Conservation (phyloP, 2,113 vertebrate species). For the Balaeniceps rex region DNA sequence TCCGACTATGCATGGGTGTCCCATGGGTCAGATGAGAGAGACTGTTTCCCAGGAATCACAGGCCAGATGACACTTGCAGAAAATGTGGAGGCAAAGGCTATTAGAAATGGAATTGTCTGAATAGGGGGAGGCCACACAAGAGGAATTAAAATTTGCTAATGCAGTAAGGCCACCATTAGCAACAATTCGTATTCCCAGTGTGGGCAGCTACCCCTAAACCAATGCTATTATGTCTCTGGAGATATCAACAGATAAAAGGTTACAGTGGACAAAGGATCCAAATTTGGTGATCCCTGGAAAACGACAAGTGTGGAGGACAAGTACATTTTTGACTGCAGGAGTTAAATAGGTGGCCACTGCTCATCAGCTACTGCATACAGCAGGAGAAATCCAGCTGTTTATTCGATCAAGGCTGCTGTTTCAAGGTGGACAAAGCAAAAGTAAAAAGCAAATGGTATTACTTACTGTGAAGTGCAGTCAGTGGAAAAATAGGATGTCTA, state of each 20-base stretch:
- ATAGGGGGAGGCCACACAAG: not conserved
- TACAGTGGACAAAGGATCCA: not conserved
- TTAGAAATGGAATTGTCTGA: constrained; percentile 16
- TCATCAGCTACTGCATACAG: not conserved
- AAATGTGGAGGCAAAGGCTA: constrained; percentile 43
- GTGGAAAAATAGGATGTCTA: not conserved
- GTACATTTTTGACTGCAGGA: not conserved
- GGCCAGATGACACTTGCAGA: constrained; percentile 53
- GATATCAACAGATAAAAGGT: not conserved
- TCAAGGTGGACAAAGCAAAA: not conserved
- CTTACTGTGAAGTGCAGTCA: not conserved
- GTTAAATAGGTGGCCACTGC: not conserved
- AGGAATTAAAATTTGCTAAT: constrained; percentile 16
- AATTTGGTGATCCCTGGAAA: not conserved
- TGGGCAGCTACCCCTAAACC: not conserved
- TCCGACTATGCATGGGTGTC: constrained; percentile 2
- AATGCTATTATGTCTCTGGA: not conserved
- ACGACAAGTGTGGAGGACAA: not conserved
- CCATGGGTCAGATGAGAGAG: constrained; percentile 56
- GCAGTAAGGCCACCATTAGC: not conserved
- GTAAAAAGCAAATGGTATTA: not conserved
- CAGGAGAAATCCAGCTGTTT: not conserved
- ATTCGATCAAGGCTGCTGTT: not conserved
- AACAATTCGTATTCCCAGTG: not conserved
- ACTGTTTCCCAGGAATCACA: constrained; percentile 53